Conservation (phyloP, 2,797 vertebrate genomes). For the Cottoperca gobio region DNA sequence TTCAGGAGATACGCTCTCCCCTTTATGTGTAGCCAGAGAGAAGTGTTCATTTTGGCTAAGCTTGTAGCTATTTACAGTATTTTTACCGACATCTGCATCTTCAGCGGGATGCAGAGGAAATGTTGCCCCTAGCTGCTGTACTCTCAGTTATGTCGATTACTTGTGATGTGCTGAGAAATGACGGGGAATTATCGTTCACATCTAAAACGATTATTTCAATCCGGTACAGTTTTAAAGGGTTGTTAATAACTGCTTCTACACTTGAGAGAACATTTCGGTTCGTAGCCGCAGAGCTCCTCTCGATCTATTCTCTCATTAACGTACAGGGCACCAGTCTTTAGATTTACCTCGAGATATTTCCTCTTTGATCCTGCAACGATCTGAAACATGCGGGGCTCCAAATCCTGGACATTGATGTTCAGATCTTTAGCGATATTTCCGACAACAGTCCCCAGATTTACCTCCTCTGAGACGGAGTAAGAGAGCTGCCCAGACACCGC, state of each 20-base stretch:
- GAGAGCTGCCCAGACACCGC: slow-evolving; percentile 59
- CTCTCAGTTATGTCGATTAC: slow-evolving; percentile 53
- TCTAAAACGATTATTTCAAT: slow-evolving; percentile 73
- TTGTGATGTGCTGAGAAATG: slow-evolving; percentile 26
- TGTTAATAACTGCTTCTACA: slow-evolving; percentile 81
- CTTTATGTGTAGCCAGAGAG: slow-evolving; percentile 72
- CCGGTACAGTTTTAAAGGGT: slow-evolving; percentile 75
- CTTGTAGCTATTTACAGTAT: slow-evolving; percentile 84
- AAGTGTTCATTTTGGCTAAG: slow-evolving; percentile 88
- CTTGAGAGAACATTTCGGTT: slow-evolving; percentile 68
- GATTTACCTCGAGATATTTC: slow-evolving; percentile 70
- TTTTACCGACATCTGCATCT: slow-evolving; percentile 86
- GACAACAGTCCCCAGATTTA: slow-evolving; percentile 84
- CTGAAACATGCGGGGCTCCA: slow-evolving; percentile 83
- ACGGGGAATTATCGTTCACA: slow-evolving; percentile 72
- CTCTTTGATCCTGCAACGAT: slow-evolving; percentile 81
- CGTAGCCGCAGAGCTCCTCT: slow-evolving; percentile 64
- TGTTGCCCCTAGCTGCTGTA: slow-evolving; percentile 71
- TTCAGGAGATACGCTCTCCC: slow-evolving; percentile 51
- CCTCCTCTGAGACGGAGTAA: slow-evolving; percentile 89
- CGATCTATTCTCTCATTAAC: slow-evolving; percentile 63
- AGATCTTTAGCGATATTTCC: slow-evolving; percentile 87
- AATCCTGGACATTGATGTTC: slow-evolving; percentile 83
- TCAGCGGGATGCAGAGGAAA: slow-evolving; percentile 85
- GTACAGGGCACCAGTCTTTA: slow-evolving; percentile 32